phyloP scores from a whole-genome alignment of 1,140 invertebrate species.

The Episyrphus balteatus region DNA sequence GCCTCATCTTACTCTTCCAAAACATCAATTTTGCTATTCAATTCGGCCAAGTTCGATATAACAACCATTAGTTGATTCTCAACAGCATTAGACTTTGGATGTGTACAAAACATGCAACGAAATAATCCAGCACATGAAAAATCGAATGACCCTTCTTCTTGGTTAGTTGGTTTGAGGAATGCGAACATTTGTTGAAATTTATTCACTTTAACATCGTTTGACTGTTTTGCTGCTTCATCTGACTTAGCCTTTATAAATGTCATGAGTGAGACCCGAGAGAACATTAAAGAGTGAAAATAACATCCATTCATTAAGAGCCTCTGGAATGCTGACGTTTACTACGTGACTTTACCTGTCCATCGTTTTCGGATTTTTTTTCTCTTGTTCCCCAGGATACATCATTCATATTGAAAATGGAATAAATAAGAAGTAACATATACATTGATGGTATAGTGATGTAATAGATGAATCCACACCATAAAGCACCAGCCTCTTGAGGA shows the following conservation, averaged over 20 bases:
- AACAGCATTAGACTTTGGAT: conserved; percentile 42
- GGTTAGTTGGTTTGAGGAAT: conserved; percentile 25
- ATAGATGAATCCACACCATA: conserved; percentile 70
- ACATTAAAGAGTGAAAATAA: too few relatives aligned
- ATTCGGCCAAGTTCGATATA: conserved; percentile 40
- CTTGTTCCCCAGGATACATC: conserved; percentile 86
- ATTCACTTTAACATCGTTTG: neutral
- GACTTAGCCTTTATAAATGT: too few relatives aligned
- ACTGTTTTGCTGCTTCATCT: neutral
- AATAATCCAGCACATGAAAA: conserved; percentile 51
- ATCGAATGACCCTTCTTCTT: conserved; percentile 48
- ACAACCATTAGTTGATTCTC: conserved; percentile 45
- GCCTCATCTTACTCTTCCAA: conserved; percentile 29
- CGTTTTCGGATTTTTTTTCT: conserved; percentile 39
- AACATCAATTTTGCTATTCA: conserved; percentile 40
- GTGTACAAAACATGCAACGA: conserved; percentile 49
- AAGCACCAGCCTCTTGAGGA: conserved; percentile 70
- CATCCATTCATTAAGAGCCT: too few relatives aligned
- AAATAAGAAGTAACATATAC: conserved; percentile 87
- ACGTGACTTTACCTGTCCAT: too few relatives aligned
- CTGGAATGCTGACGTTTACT: too few relatives aligned
- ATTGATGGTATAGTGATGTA: conserved; percentile 88
- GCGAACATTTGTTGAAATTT: conserved; percentile 12
- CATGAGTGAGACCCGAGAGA: too few relatives aligned
- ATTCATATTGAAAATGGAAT: conserved; percentile 83